These are phyloP conservation scores for Eupeodes luniger DNA, from an alignment of 2,888 invertebrate genomes.

Conservation along the genomic window DNA sequence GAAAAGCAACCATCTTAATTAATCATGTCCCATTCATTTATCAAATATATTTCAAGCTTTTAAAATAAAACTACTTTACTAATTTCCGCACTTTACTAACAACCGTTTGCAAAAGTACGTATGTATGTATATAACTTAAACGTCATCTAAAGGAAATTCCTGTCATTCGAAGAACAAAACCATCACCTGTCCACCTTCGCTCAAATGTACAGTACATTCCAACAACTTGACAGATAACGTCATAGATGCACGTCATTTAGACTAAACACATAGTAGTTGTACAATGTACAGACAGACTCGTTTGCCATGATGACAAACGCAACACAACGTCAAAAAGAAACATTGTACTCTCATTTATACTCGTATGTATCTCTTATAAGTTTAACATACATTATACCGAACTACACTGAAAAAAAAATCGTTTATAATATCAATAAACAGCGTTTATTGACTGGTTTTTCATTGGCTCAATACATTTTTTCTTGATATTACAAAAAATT, in stretches of 20 bases:
- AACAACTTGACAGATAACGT: slow-evolving; percentile 54
- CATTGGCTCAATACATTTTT: no score
- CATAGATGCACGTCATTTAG: slow-evolving; percentile 66
- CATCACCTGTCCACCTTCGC: slow-evolving; percentile 64
- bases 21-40: slow-evolving; percentile 24
- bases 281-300: background rate
- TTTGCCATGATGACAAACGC: slow-evolving; percentile 57
- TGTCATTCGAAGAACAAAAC: slow-evolving; percentile 63
- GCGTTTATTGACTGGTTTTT: no score
- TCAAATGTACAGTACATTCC: background rate
- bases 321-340: slow-evolving; percentile 27
- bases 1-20: slow-evolving; percentile 16
- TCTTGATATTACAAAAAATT: no score
- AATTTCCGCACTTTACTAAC: background rate
- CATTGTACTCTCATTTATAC: background rate
- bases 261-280: background rate
- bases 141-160: slow-evolving; percentile 62
- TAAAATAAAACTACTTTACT: background rate
- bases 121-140: slow-evolving; percentile 24
- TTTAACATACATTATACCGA: background rate
- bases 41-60: slow-evolving; percentile 1
- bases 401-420: no score
- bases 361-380: no score
- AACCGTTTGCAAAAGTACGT: slow-evolving; percentile 26
- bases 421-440: no score